Evolutionary conservation across 1,140 invertebrate species (phyloP), one percentile per base, ranked within the genome.

Genomic region (Hypsibius dujardini): DNA sequence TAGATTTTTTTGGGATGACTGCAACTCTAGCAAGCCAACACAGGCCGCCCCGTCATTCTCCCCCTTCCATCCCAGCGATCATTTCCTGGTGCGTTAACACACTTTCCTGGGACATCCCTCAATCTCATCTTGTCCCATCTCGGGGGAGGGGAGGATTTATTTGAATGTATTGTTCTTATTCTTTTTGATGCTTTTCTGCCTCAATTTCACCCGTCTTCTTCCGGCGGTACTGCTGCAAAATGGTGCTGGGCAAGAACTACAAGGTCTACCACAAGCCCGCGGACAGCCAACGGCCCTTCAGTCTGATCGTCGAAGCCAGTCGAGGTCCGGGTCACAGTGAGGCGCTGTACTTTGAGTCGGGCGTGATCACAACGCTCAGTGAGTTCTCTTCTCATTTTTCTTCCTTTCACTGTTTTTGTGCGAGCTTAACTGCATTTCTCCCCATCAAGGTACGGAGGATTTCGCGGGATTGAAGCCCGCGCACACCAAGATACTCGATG

Each of bases 401-500:
- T 28, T 28, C 28, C 28, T 28, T 28, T 28, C 28, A 28, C 28
- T 28, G 50, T 12, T 56, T 12, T 56, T n/a, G 50, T 56, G 7
- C 45, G 12, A 67, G 62, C 62, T 12, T 67, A 7, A 3, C 62
- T 15, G 3, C 3, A 45, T 67, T 67, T 67, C 12, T 67, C 3
- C 12, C 12, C 70, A 69, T 3, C 70, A n/a, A 50, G 47, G 67
- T 74, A 74, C 84, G 59, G 85, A 87, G 79, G 92, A 95, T 82
- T 88, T 87, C 46, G 90, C 93, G 74, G 86, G 86, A n/a, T 83
- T 95, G 45, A 88, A 89, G 76, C 87, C 88, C 74, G 86, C 88
- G 75, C 95, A 95, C 77, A 86, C 85, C 7, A 92, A 92, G 81
- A 82, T 93, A 46, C 81, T 88, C 71, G 93, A 97, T 82, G 91